phyloP scores from a whole-genome alignment of 2,113 vertebrate species.

The Pholis gunnellus region DNA sequence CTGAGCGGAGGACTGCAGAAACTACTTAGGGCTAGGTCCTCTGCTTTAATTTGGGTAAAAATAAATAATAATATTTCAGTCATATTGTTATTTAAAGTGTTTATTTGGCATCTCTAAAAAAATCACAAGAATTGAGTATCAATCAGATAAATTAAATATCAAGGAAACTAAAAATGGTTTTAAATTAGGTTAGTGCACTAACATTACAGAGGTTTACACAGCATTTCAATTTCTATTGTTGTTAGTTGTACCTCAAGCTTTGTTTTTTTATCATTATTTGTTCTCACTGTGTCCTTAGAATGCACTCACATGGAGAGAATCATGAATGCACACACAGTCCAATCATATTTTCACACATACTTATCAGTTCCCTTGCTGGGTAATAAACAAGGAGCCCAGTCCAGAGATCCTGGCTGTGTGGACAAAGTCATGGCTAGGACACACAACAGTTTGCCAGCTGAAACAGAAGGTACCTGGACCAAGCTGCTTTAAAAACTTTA shows the following conservation, averaged over 20 bases:
- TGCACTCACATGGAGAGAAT: not conserved
- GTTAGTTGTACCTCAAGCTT: not conserved
- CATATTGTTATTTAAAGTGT: not conserved
- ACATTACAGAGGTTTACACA: not conserved
- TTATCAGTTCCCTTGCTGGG: slow-evolving; percentile 40
- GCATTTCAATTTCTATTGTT: not conserved
- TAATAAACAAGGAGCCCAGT: slow-evolving; percentile 57
- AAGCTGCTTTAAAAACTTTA: slow-evolving; percentile 33
- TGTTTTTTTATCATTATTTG: not conserved
- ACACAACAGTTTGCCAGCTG: slow-evolving; percentile 50
- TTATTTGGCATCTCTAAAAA: not conserved
- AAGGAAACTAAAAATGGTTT: not conserved
- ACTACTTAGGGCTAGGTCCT: not conserved
- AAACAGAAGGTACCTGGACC: slow-evolving; percentile 47
- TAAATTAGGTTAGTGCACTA: not conserved
- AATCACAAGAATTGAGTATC: not conserved
- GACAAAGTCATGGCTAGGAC: slow-evolving; percentile 79
- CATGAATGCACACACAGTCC: slow-evolving; percentile 7
- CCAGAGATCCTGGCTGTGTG: slow-evolving; percentile 52
- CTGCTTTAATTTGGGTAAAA: not conserved
- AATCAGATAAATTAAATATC: not conserved
- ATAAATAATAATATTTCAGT: not conserved
- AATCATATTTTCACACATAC: slow-evolving; percentile 59
- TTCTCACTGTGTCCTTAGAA: not conserved
- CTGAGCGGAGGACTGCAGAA: not conserved